Conservation (phyloP, 2,797 vertebrate species). For the Phyllotis vaccarum region DNA sequence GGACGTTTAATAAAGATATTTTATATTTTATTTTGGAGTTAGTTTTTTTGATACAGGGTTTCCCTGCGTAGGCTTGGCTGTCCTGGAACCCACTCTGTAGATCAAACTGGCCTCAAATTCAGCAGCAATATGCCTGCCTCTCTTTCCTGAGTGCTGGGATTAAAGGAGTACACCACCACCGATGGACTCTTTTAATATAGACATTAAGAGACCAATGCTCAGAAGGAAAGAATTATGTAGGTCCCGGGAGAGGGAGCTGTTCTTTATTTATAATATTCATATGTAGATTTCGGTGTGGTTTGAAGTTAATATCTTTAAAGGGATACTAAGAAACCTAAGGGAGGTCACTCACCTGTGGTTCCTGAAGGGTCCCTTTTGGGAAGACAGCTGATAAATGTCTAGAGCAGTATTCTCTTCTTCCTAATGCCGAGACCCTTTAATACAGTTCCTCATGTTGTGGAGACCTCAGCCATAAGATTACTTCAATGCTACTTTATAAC, state of each 20-base stretch:
- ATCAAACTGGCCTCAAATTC: not conserved
- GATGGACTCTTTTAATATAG: not conserved
- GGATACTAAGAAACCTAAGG: not conserved
- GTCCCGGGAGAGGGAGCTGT: not conserved
- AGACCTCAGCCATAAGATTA: not conserved
- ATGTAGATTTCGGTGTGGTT: not conserved
- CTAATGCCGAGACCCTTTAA: not conserved
- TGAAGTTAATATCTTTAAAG: not conserved
- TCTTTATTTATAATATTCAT: not conserved
- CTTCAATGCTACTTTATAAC: not conserved
- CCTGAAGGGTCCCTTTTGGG: not conserved
- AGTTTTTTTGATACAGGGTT: not conserved
- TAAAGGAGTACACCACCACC: fast-evolving
- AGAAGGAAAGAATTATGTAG: not conserved
- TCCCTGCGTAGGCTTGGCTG: not conserved
- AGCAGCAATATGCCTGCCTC: not conserved
- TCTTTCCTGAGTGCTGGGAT: not conserved
- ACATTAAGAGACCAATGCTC: not conserved
- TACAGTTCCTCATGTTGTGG: not conserved
- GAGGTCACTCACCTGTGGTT: not conserved
- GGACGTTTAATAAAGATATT: not conserved
- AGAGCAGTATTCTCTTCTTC: not conserved
- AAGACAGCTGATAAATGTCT: not conserved
- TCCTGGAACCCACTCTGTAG: not conserved
- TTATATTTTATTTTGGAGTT: not conserved